phyloP scores from a whole-genome alignment of 2,797 vertebrate species.

The Steatocranus sp. region DNA sequence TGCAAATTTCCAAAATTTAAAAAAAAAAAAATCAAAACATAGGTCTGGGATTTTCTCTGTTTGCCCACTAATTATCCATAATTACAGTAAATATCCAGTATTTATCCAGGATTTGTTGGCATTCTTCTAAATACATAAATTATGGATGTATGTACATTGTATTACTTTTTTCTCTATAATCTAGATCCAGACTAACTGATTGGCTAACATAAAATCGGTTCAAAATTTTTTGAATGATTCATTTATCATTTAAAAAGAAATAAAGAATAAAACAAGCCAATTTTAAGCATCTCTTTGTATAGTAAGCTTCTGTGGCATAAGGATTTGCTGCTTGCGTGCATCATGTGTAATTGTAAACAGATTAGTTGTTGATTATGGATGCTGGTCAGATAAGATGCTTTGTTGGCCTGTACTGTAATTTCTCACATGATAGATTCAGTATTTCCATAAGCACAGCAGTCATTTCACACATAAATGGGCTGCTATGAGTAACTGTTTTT shows the following conservation, averaged over 20 bases:
- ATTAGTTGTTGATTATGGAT: not conserved
- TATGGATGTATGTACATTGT: not conserved
- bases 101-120: not conserved
- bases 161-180: not conserved
- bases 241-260: not conserved
- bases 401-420: not conserved
- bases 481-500: not conserved
- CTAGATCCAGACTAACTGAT: not conserved
- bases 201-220: not conserved
- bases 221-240: rapidly evolving
- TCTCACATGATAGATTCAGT: not conserved
- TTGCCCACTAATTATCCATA: not conserved
- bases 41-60: not conserved
- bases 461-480: not conserved
- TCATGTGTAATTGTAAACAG: not conserved
- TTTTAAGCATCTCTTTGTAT: not conserved
- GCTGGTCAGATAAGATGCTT: not conserved
- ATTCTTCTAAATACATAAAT: not conserved
- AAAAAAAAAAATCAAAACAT: not conserved
- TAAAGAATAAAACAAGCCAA: not conserved
- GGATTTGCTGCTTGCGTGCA: not conserved
- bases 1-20: not conserved
- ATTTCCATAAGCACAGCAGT: not conserved
- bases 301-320: not conserved
- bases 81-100: not conserved